Percentiles rank a stretch among this genome's conserved stretches.
Evolutionary conservation across 2,888 invertebrate genomes (phyloP).

Genomic region (Aphrophora alni): DNA sequence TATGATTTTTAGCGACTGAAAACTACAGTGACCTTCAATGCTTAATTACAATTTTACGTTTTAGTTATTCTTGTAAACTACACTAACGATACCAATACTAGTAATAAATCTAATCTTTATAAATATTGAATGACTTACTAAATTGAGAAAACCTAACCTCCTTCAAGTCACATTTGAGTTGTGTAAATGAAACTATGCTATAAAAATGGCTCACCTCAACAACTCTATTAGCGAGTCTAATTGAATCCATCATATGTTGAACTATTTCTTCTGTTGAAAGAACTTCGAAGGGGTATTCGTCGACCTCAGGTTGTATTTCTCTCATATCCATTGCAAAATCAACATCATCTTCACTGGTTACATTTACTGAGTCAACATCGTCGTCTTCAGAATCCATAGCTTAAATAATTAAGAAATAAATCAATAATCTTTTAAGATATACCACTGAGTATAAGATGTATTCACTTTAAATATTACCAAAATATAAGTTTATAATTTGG

Average conservation of each 20-base stretch:
- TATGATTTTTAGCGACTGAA: too few species aligned
- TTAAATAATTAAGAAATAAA: constrained; percentile 32
- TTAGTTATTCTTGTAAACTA: too few species aligned
- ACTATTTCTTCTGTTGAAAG: constrained; percentile 96
- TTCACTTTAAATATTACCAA: background rate
- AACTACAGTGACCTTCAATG: too few species aligned
- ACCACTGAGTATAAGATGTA: background rate
- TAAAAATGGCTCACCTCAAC: constrained; percentile 75
- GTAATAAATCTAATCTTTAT: too few species aligned
- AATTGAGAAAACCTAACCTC: constrained; percentile 28
- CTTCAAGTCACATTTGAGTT: constrained; percentile 39
- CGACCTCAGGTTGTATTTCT: constrained; percentile 82
- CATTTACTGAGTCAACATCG: constrained; percentile 91
- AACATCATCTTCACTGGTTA: constrained; percentile 86
- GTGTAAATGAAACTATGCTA: constrained; percentile 24
- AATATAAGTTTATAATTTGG: constrained; percentile 27
- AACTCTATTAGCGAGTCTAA: constrained; percentile 95
- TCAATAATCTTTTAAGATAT: background rate
- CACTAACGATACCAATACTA: too few species aligned
- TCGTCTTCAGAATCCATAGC: constrained; percentile 94
- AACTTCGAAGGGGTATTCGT: constrained; percentile 94
- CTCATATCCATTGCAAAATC: constrained; percentile 90
- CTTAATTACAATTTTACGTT: too few species aligned
- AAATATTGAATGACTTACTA: background rate
- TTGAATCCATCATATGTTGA: constrained; percentile 96